Evolutionary conservation across 1,140 invertebrate species (phyloP), one percentile per base, ranked within the genome.

Genomic region (Mercenaria mercenaria): DNA sequence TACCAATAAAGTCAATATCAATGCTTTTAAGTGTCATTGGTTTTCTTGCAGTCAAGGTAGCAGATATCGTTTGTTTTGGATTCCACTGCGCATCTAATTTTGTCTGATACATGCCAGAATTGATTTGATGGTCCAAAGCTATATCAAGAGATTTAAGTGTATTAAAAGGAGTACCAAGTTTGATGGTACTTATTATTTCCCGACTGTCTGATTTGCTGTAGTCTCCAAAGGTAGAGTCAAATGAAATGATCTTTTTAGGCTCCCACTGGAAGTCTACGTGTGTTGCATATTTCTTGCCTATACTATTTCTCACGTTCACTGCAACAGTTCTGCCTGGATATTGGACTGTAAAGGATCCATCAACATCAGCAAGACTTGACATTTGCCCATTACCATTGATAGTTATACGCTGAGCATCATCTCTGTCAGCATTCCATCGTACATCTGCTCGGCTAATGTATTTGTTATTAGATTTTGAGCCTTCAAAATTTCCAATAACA

Each of bases 351-450:
- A 90, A 47, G 18, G 83, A 82, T 18, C 74, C 76, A 20, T 91
- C 91, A 29, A 90, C 59, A 26, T 83, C 69, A 0, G 61, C 29
- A 20, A 87, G 43, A 3, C 52, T 74, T 18, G 41, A 13, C 15
- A 77, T 41, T 29, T 77, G 72, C 13, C 80, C 47, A 47, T 81
- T 89, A 3, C 76, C 81, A 39, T 61, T 29, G 18, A 89, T 20
- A 0, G 67, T 82, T 23, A 91, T n/a, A 23, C 79, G 39, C 56
- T 88, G 77, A 4, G 76, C 74, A 56, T 83, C 83, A 80, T 91
- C 90, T 77, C 37, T 88, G n/a, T 91, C 85, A 34, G 90, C 91
- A 83, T 92, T 85, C 91, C 91, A 92, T 43, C 85, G 81, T 6
- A 88, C 13, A 32, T 92, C 81, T 43, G 88, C 61, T 20, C 80